Percentiles rank a stretch among this genome's conserved stretches.
Evolutionary conservation across 2,888 invertebrate genomes (phyloP).

Genomic region (Pyrocoelia pectoralis): DNA sequence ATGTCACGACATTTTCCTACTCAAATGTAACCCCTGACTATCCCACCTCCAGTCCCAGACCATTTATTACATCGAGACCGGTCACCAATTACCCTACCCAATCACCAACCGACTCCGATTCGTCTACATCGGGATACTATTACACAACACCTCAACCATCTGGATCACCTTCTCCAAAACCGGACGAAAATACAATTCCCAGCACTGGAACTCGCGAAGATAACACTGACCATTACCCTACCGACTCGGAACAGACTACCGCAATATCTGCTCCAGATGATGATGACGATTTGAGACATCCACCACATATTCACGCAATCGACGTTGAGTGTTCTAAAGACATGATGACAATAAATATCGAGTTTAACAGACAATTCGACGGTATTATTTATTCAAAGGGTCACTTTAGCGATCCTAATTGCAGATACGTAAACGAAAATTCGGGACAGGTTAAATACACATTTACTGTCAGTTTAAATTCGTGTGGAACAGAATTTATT

Average conservation of each 20-base stretch:
- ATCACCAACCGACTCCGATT: conserved; percentile 9
- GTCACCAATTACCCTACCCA: conserved; percentile 8
- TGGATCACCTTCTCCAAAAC: conserved; percentile 26
- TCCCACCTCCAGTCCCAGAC: conserved; percentile 8
- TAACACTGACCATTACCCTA: conserved; percentile 33
- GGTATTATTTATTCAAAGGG: conserved; percentile 86
- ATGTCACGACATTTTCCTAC: conserved; percentile 21
- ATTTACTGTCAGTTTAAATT: conserved; percentile 77
- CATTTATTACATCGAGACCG: neutral
- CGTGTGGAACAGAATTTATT: conserved; percentile 81
- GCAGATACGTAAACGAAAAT: conserved; percentile 77
- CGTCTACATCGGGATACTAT: conserved; percentile 11
- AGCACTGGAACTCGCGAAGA: conserved; percentile 22
- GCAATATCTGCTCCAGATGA: conserved; percentile 33
- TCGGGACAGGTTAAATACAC: conserved; percentile 74
- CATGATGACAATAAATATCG: conserved; percentile 82
- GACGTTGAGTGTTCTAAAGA: conserved; percentile 82
- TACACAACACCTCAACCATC: conserved; percentile 17
- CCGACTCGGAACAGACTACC: conserved; percentile 21
- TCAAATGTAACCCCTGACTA: conserved; percentile 6
- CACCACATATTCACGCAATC: conserved; percentile 78
- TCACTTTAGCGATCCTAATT: conserved; percentile 71
- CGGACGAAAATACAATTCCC: conserved; percentile 41
- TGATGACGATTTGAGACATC: conserved; percentile 73
- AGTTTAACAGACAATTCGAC: conserved; percentile 78